Conservation (phyloP, 2,113 vertebrate species). For the Delphinapterus leucas region DNA sequence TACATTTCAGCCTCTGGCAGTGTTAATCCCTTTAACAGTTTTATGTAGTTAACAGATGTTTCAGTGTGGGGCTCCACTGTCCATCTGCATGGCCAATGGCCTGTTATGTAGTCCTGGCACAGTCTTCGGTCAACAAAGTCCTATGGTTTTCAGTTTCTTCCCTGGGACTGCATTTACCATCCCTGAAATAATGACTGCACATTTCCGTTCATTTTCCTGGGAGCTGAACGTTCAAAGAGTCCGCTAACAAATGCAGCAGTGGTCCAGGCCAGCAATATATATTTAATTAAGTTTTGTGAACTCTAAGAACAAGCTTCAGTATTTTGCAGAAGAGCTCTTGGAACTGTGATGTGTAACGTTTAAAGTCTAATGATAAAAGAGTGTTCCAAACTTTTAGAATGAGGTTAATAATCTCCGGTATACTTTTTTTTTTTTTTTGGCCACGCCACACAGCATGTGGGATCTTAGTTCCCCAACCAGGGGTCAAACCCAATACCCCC, state of each 20-base stretch:
- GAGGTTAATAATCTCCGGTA: constrained; percentile 87
- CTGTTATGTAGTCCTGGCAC: constrained; percentile 24
- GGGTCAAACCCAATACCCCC: too few relatives aligned
- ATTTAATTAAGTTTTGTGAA: not conserved
- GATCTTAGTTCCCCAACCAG: too few relatives aligned
- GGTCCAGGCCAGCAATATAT: not conserved
- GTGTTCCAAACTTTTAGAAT: constrained; percentile 81
- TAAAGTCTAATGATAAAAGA: constrained; percentile 84
- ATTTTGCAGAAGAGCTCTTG: constrained; percentile 46
- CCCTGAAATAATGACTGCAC: constrained; percentile 37
- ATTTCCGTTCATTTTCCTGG: not conserved
- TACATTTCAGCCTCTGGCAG: constrained; percentile 75
- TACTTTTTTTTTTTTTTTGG: constrained; percentile 54
- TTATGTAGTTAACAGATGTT: constrained; percentile 66
- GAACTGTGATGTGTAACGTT: constrained; percentile 68
- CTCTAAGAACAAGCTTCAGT: constrained; percentile 42
- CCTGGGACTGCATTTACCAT: constrained; percentile 56
- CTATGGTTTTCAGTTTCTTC: not conserved
- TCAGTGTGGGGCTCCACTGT: not conserved
- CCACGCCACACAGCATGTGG: too few relatives aligned
- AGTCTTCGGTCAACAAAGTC: not conserved
- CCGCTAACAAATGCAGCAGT: not conserved
- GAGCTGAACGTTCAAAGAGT: constrained; percentile 29
- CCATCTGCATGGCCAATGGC: constrained; percentile 47
- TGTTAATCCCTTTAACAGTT: constrained; percentile 71